Base-by-base conservation (phyloP, 2,113 vertebrate species). In the Dissostichus mawsoni region DNA sequence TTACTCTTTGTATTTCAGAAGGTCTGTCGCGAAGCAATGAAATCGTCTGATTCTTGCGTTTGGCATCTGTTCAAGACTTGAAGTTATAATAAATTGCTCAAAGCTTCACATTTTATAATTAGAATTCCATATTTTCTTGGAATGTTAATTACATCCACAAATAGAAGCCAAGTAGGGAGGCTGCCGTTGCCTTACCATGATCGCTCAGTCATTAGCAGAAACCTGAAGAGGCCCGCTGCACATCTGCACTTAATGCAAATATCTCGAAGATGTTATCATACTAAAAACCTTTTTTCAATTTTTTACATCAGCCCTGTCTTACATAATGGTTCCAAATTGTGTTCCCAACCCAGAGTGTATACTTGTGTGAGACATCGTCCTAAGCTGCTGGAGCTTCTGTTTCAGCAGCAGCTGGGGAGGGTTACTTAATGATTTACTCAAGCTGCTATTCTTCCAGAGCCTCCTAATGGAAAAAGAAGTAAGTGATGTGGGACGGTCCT, bases 111-210 rank as follows among this genome's bases (percentile, higher is more conserved):
- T 76, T 86, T 68, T 11, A 69, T 55, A 1, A 83, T 72, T 73
- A 77, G 36, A 84, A 76, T 80, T 86, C 68, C 63, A 51, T 52
- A 70, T 87, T 83, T 66, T 57, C 48, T 47, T 57, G 69, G 64
- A 86, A 89, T 80, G 45, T 76, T 86, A 71, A 89, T 92, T 84
- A 75, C 41, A 69, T 62, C 62, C 16, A 20, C 17, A 69, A 83
- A 81, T 65, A 76, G 58, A 88, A 48, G 11, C 48, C 3, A 45
- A 45, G 41, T 66, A 77, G 14, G 11, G 11, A 44, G 29, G 10
- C 68, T 53, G 20, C 36, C 36, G 55, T 74, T 65, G 20, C 36
- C 51, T 70, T 78, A 76, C 17, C 62, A 58, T 18, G 33, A 44
- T 3, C 80, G 47, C 51, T 44, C 69, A 62, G 36, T 74, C 13